Conservation (phyloP, 2,113 vertebrate genomes). For the Neogobius melanostomus region DNA sequence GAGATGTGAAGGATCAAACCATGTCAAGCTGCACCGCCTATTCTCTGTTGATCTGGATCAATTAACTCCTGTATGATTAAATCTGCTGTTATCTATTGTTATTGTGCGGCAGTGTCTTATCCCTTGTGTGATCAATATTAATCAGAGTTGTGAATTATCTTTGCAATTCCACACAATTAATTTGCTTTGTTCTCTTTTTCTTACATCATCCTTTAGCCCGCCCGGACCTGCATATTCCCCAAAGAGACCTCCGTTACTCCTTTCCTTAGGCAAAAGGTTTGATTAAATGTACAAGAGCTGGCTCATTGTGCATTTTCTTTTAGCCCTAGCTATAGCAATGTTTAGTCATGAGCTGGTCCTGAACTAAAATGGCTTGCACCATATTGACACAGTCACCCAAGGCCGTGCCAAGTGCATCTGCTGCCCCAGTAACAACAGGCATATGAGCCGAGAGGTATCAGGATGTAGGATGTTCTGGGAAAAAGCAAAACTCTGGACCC, state of each 20-base stretch:
- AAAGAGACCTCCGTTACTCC: conserved; percentile 44
- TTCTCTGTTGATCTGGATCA: conserved; percentile 31
- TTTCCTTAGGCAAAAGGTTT: conserved; percentile 59
- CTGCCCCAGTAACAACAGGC: conserved; percentile 52
- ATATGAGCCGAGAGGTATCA: conserved; percentile 59
- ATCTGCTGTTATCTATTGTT: conserved; percentile 48
- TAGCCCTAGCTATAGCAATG: conserved; percentile 26
- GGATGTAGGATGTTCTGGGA: background rate
- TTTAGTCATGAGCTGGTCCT: conserved; percentile 42
- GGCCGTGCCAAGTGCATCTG: conserved; percentile 56
- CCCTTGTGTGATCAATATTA: conserved; percentile 62
- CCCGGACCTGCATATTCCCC: conserved; percentile 43
- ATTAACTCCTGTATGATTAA: conserved; percentile 42
- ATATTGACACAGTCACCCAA: conserved; percentile 69
- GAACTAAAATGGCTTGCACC: conserved; percentile 56
- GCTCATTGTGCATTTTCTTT: conserved; percentile 50
- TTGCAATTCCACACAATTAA: conserved; percentile 61
- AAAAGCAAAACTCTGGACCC: background rate
- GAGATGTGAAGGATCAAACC: conserved; percentile 9
- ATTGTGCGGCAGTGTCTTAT: conserved; percentile 59
- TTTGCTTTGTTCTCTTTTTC: conserved; percentile 49
- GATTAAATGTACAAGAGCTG: conserved; percentile 60
- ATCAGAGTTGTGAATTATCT: conserved; percentile 70
- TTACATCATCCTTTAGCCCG: conserved; percentile 16
- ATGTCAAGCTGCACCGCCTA: conserved; percentile 33